Percentiles rank a stretch among this genome's conserved stretches.
These are phyloP conservation scores for Melanostoma mellinum DNA, from an alignment of 2,888 invertebrate species.

Conservation along the genomic window DNA sequence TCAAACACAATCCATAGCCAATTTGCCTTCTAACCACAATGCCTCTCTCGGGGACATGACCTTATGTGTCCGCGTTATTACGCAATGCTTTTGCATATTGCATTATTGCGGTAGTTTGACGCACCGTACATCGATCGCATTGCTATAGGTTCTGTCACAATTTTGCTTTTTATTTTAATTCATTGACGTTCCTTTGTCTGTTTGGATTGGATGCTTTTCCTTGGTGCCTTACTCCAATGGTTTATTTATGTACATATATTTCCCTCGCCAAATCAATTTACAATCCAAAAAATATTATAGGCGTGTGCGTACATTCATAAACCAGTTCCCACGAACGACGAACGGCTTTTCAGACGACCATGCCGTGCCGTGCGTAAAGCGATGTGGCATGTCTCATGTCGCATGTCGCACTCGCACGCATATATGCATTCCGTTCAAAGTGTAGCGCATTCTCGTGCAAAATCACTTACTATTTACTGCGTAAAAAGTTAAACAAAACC, in stretches of 20 bases:
- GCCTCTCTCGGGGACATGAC: conserved; percentile 57
- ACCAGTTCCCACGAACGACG: conserved; percentile 65
- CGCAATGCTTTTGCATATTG: conserved; percentile 67
- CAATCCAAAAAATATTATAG: neutral
- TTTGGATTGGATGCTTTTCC: conserved; percentile 15
- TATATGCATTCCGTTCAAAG: conserved; percentile 61
- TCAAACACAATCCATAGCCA: conserved; percentile 37
- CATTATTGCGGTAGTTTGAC: conserved; percentile 50
- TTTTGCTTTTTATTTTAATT: neutral
- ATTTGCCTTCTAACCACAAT: conserved; percentile 49
- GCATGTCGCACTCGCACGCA: conserved; percentile 43
- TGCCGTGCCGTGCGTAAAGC: too few relatives aligned
- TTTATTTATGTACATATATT: neutral
- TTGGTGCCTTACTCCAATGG: conserved; percentile 29
- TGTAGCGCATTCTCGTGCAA: conserved; percentile 39
- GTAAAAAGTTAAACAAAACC: conserved; percentile 38
- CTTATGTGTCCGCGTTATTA: conserved; percentile 62
- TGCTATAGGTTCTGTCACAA: conserved; percentile 3
- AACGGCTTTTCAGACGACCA: neutral
- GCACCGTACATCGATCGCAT: conserved; percentile 20
- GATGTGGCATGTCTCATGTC: conserved; percentile 12
- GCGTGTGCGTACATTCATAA: conserved; percentile 55
- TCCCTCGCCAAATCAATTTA: neutral
- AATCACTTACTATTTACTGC: conserved; percentile 37
- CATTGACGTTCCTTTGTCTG: conserved; percentile 60